These are phyloP conservation scores for Clarias magur DNA, from an alignment of 2,113 vertebrate genomes.

Conservation along the genomic window DNA sequence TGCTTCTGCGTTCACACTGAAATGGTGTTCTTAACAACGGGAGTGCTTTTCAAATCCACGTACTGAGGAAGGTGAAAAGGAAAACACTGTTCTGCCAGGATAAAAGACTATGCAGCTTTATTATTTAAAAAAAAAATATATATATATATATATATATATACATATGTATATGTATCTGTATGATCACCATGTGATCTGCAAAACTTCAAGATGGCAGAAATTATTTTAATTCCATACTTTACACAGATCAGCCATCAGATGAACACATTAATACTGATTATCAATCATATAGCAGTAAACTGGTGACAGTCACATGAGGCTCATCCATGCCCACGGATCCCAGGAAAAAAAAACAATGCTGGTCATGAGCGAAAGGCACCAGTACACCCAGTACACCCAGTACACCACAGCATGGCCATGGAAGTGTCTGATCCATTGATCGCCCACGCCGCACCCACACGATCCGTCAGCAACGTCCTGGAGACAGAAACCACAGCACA, in stretches of 20 bases:
- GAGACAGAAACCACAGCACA: too few relatives aligned
- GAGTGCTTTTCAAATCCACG: not conserved
- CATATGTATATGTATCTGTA: too few relatives aligned
- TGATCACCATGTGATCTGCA: not conserved
- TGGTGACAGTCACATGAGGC: too few relatives aligned
- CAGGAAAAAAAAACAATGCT: not conserved
- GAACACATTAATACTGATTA: too few relatives aligned
- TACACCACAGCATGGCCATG: not conserved
- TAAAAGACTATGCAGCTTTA: not conserved
- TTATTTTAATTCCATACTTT: not conserved
- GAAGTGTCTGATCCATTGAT: too few relatives aligned
- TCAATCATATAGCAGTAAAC: too few relatives aligned
- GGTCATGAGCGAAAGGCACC: not conserved
- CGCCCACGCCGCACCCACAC: too few relatives aligned
- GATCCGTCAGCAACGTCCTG: too few relatives aligned
- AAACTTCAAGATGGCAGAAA: not conserved
- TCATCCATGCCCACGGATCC: too few relatives aligned
- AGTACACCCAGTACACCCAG: not conserved
- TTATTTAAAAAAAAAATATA: too few relatives aligned
- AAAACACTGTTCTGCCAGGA: not conserved
- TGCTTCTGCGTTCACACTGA: not conserved
- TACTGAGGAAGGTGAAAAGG: not conserved
- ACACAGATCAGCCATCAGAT: too few relatives aligned
- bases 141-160: too few relatives aligned
- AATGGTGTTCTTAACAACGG: not conserved